Evolutionary conservation across 2,113 vertebrate genomes (phyloP).

Genomic region (Verasper variegatus): DNA sequence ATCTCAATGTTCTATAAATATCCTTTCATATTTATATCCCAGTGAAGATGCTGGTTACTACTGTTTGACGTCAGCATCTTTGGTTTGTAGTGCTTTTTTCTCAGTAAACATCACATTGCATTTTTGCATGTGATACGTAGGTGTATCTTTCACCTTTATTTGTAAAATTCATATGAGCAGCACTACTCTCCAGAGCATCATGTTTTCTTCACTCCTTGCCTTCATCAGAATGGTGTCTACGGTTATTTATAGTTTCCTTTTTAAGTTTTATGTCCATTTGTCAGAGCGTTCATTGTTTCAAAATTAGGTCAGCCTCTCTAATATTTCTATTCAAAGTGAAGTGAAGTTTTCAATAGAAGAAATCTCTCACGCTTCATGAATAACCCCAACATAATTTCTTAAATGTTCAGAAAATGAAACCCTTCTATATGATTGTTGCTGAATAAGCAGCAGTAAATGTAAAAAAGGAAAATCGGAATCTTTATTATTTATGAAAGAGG

Average conservation of each 20-base stretch:
- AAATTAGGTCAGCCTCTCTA: background rate
- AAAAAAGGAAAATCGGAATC: too few species aligned
- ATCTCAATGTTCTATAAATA: conserved; percentile 31
- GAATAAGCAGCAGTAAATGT: too few species aligned
- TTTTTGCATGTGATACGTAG: background rate
- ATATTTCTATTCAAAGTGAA: background rate
- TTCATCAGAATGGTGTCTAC: background rate
- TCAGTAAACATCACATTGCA: background rate
- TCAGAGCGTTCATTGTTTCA: background rate
- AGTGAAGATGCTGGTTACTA: background rate
- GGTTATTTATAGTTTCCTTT: background rate
- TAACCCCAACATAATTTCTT: too few species aligned
- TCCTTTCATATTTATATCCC: conserved; percentile 9
- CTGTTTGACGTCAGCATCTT: conserved; percentile 9
- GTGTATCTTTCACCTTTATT: conserved; percentile 1
- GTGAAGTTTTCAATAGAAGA: background rate
- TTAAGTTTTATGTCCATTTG: background rate
- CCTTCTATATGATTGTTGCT: too few species aligned
- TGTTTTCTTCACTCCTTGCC: background rate
- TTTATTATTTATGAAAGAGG: too few species aligned
- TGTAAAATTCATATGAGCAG: background rate
- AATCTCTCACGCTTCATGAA: background rate
- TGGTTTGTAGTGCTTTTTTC: background rate
- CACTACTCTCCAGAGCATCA: background rate
- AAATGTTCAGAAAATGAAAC: too few species aligned